These are phyloP conservation scores for Pherbina coryleti DNA, from an alignment of 2,888 invertebrate genomes.

Conservation along the genomic window DNA sequence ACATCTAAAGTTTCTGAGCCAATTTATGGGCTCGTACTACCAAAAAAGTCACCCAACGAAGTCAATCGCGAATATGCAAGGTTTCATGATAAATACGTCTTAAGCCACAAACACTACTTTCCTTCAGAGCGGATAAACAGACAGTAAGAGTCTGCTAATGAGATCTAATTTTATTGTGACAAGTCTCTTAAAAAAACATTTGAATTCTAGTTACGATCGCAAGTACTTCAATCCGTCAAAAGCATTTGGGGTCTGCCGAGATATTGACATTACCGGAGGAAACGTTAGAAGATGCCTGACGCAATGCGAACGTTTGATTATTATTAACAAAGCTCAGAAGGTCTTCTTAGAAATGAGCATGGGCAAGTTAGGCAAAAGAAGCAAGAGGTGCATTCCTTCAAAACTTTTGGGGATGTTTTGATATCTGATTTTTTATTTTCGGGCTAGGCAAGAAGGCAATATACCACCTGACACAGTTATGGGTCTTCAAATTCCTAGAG, in stretches of 20 bases:
- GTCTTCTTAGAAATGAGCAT: slow-evolving; percentile 55
- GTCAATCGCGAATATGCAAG: slow-evolving; percentile 54
- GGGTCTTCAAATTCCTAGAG: slow-evolving; percentile 45
- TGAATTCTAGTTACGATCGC: slow-evolving; percentile 52
- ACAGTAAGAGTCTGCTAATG: slow-evolving; percentile 47
- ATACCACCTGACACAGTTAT: slow-evolving; percentile 47
- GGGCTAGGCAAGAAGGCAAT: slow-evolving; percentile 40
- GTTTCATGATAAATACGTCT: slow-evolving; percentile 59
- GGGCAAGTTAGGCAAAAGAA: slow-evolving; percentile 54
- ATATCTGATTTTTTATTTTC: neutral
- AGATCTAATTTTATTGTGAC: neutral
- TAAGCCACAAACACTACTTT: slow-evolving; percentile 63
- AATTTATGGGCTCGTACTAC: slow-evolving; percentile 54
- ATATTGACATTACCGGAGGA: slow-evolving; percentile 52
- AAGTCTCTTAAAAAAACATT: neutral
- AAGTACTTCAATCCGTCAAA: slow-evolving; percentile 48
- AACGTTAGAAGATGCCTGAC: slow-evolving; percentile 54
- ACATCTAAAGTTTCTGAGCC: slow-evolving; percentile 34
- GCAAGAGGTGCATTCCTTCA: slow-evolving; percentile 49
- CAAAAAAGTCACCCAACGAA: slow-evolving; percentile 53
- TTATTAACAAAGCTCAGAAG: slow-evolving; percentile 58
- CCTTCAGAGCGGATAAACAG: slow-evolving; percentile 60
- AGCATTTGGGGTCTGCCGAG: slow-evolving; percentile 50
- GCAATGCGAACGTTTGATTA: slow-evolving; percentile 52
- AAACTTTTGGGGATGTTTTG: neutral